Evolutionary conservation across 2,113 vertebrate genomes (phyloP).

Genomic region (Corynorhinus townsendii): DNA sequence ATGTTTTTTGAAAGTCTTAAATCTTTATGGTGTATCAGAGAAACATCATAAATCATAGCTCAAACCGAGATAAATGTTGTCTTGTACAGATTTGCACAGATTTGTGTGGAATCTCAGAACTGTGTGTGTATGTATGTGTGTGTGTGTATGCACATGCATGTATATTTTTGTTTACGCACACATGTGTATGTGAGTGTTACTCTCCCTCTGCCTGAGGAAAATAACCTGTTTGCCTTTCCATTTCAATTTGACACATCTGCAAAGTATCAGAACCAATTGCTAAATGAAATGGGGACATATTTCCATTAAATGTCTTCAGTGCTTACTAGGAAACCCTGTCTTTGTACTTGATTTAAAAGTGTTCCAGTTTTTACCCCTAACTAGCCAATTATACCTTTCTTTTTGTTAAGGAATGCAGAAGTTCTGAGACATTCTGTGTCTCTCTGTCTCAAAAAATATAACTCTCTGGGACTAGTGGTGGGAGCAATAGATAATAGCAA

Average conservation of each 20-base stretch:
- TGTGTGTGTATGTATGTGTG: not conserved
- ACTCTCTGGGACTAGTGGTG: not conserved
- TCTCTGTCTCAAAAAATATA: not conserved
- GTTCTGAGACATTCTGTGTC: not conserved
- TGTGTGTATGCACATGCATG: no score
- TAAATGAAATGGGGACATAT: conserved; percentile 40
- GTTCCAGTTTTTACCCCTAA: not conserved
- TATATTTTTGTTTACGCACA: not conserved
- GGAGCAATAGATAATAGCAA: not conserved
- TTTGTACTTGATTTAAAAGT: conserved; percentile 36
- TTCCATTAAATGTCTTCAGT: not conserved
- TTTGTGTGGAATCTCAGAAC: not conserved
- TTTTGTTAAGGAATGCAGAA: not conserved
- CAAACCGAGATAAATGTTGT: not conserved
- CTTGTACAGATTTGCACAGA: not conserved
- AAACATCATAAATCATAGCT: not conserved
- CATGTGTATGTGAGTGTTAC: not conserved
- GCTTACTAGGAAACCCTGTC: conserved; percentile 1
- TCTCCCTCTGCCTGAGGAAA: not conserved
- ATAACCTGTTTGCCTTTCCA: not conserved
- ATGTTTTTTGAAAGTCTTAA: not conserved
- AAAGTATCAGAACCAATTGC: conserved; percentile 13
- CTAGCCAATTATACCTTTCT: not conserved
- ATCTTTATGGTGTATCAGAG: not conserved
- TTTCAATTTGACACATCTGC: not conserved